Evolutionary conservation across 2,113 vertebrate species (phyloP), one percentile per base, ranked within the genome.

Genomic region (Psilopsiagon aurifrons): DNA sequence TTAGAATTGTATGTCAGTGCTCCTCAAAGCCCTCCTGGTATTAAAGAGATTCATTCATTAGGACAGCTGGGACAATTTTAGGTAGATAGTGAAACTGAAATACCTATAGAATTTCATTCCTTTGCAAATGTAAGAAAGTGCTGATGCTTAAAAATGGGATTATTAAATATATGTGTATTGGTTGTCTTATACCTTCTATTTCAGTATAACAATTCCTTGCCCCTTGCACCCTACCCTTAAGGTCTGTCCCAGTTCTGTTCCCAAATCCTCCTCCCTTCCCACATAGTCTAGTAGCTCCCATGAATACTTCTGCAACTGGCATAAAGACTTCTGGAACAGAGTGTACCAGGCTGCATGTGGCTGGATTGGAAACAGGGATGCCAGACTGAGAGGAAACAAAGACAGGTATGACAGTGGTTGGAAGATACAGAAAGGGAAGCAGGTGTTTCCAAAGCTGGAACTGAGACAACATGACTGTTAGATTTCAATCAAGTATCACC

Each of bases 141-240:
- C 29, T 54, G 13, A 69, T 93, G 22, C 52, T 83, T 90, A n/a
- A 84, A 91, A 87, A 64, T n/a, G 13, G 18, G 17, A 28, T 90
- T 39, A 66, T 17, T 68, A 14, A 54, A 83, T 11, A 51, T 39
- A 18, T 39, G 13, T 39, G 22, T 43, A 18, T n/a, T 18, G 28
- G 22, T 92, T 78, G 10, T 92, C 51, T 86, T 86, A n/a, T 17
- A 74, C 55, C 27, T 95, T 90, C 27, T 70, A 7, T 92, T 96
- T 94, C 81, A 83, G 66, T 90, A 7, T 66, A 52, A 55, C 6
- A 82, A 39, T 57, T 70, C 57, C 63, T 66, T 79, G 33, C 20
- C 75, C 67, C 37, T 90, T 62, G 75, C 35, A 82, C 15, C 44
- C 55, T 92, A 15, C 35, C 69, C 27, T 43, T 64, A 41, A 88